These are phyloP conservation scores for Petaurus breviceps DNA, from an alignment of 2,113 vertebrate genomes.

Conservation along the genomic window DNA sequence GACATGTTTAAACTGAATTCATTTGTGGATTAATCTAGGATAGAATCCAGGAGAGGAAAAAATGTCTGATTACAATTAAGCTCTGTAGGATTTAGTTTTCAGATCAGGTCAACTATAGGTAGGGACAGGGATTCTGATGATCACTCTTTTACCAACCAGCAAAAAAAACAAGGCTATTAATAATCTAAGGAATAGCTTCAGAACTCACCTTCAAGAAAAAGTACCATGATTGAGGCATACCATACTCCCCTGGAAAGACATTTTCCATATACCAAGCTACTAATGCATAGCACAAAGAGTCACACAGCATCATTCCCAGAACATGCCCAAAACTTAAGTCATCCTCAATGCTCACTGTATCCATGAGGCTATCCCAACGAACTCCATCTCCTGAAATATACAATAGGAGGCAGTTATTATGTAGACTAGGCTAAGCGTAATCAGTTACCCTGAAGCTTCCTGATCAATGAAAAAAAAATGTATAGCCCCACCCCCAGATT, in stretches of 20 bases:
- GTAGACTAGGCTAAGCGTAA: neutral
- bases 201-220: slow-evolving; percentile 93
- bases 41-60: no score
- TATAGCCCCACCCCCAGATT: neutral
- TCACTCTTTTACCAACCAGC: no score
- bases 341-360: slow-evolving; percentile 90
- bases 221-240: slow-evolving; percentile 92
- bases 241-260: slow-evolving; percentile 94
- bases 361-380: slow-evolving; percentile 92
- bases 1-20: slow-evolving; percentile 2
- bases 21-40: neutral
- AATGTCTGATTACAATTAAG: no score
- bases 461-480: neutral
- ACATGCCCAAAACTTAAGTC: slow-evolving; percentile 93
- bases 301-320: slow-evolving; percentile 91
- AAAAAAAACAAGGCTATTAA: neutral
- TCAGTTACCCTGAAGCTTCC: neutral
- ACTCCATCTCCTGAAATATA: slow-evolving; percentile 88
- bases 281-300: slow-evolving; percentile 89
- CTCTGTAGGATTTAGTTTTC: no score
- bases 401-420: neutral
- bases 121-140: no score
- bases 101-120: no score
- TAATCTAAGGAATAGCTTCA: slow-evolving; percentile 10
- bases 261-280: slow-evolving; percentile 95